Evolutionary conservation across 2,113 vertebrate genomes (phyloP).

Genomic region (Cygnus buccinator): DNA sequence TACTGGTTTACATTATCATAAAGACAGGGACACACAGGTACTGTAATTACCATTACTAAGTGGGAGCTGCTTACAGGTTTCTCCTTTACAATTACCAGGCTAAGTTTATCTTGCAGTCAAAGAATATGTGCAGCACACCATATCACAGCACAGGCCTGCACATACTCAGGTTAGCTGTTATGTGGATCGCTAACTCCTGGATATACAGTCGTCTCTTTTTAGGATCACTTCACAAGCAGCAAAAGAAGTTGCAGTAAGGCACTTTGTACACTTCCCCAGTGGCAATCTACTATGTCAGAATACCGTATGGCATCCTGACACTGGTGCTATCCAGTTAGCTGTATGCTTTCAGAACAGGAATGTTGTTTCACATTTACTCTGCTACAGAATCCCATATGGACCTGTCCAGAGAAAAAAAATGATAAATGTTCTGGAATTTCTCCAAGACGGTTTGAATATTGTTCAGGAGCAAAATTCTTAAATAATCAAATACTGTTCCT

Average conservation of each 20-base stretch:
- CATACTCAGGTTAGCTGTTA: fast-evolving
- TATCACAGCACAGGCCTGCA: neutral
- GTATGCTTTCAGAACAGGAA: neutral
- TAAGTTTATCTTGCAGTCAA: neutral
- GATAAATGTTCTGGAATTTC: neutral
- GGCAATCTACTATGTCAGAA: neutral
- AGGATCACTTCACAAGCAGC: neutral
- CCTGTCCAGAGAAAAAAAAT: neutral
- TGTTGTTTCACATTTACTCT: neutral
- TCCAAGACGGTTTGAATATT: neutral
- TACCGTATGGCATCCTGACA: neutral
- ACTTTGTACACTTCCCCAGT: neutral
- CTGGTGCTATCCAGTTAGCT: neutral
- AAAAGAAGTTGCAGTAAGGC: neutral
- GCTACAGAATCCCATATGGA: neutral
- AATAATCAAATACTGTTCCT: neutral
- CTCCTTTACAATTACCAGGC: neutral
- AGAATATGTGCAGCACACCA: neutral
- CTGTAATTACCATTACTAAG: neutral
- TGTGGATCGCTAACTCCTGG: neutral
- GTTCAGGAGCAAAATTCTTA: neutral
- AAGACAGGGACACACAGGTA: neutral
- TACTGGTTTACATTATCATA: neutral
- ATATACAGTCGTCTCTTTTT: neutral
- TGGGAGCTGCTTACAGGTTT: neutral